Conservation (phyloP, 2,113 vertebrate genomes). For the Leptocoma aspasia region DNA sequence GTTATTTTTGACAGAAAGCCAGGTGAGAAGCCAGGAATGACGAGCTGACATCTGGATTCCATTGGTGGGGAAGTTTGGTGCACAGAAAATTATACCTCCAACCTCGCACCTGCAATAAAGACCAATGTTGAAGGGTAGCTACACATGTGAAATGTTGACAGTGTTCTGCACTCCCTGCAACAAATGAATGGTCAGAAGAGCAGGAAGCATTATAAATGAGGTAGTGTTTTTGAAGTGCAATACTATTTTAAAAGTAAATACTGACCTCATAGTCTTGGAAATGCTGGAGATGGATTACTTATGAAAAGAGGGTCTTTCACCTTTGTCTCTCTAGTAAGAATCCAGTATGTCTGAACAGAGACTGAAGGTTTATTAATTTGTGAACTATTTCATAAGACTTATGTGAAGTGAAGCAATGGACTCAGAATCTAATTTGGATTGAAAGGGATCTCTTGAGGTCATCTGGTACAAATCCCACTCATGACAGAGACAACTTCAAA, state of each 20-base stretch:
- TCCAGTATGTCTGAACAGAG: background rate
- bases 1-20: background rate
- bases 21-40: background rate
- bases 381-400: background rate
- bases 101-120: background rate
- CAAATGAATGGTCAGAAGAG: background rate
- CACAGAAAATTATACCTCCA: background rate
- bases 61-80: background rate
- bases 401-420: background rate
- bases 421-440: background rate
- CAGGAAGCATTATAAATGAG: background rate
- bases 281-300: background rate
- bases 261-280: background rate
- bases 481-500: background rate
- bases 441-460: background rate
- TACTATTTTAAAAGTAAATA: conserved; percentile 1
- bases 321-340: background rate
- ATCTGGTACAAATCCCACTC: background rate
- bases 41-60: background rate
- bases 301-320: background rate
- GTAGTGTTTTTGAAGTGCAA: background rate
- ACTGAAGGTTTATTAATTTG: background rate
- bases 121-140: background rate
- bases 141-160: background rate
- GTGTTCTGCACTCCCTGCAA: background rate